Evolutionary conservation across 2,797 vertebrate species (phyloP).

Genomic region (Anguilla obscura): DNA sequence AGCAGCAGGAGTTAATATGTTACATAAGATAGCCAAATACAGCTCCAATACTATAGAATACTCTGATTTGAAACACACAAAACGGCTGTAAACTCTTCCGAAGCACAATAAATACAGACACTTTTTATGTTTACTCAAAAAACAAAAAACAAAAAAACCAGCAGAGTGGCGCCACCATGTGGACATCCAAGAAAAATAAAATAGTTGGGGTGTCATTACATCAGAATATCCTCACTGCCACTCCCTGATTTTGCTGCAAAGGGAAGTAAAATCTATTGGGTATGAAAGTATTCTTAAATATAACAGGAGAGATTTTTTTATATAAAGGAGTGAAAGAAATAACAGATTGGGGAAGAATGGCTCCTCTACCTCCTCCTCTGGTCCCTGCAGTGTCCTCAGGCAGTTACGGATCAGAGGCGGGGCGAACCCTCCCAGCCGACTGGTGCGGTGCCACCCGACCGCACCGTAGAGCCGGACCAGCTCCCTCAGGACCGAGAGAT

Average conservation of each 20-base stretch:
- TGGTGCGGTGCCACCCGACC: slow-evolving; percentile 55
- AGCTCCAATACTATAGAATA: neutral
- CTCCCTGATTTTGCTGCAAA: neutral
- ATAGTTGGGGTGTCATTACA: neutral
- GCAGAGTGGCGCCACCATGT: neutral
- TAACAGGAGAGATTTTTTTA: neutral
- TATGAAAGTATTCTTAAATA: neutral
- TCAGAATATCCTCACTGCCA: neutral
- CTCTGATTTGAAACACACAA: neutral
- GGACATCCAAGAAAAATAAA: neutral
- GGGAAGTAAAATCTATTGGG: neutral
- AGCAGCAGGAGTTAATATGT: neutral
- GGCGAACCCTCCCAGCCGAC: slow-evolving; percentile 66
- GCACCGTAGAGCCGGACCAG: slow-evolving; percentile 61
- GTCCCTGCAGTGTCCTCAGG: slow-evolving; percentile 70
- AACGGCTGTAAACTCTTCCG: neutral
- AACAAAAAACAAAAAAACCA: neutral
- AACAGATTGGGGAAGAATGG: neutral
- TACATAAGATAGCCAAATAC: neutral
- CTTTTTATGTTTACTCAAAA: neutral
- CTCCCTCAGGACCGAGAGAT: slow-evolving; percentile 78
- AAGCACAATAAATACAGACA: neutral
- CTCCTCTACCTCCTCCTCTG: slow-evolving; percentile 62
- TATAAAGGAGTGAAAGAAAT: neutral
- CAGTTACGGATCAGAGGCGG: slow-evolving; percentile 70